Conservation (phyloP, 2,113 vertebrate species). For the Marmota monax region DNA sequence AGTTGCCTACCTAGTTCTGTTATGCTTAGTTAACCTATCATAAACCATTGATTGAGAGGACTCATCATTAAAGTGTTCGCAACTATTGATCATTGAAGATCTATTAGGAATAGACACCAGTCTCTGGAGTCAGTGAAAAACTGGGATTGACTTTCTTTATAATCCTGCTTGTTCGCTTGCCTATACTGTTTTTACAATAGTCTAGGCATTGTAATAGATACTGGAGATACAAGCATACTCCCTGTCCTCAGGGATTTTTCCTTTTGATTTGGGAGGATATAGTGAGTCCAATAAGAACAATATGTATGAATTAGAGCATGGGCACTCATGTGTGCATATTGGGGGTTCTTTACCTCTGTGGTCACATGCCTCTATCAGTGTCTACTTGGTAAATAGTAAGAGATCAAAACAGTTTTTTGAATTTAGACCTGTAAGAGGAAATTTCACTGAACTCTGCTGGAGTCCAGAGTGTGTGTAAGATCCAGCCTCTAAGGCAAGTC, state of each 20-base stretch:
- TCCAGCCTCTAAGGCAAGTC: background rate
- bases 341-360: background rate
- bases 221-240: background rate
- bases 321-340: background rate
- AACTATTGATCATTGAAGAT: constrained; percentile 39
- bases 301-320: background rate
- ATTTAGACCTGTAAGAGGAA: background rate
- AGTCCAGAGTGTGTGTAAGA: background rate
- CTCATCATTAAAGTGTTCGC: constrained; percentile 45
- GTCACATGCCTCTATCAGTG: background rate
- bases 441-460: background rate
- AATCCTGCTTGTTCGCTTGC: constrained; percentile 7
- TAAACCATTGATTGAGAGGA: constrained; percentile 39
- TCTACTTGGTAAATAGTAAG: constrained; percentile 19
- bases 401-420: background rate
- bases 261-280: background rate
- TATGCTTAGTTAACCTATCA: constrained; percentile 60
- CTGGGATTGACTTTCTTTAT: background rate
- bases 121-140: constrained; percentile 41
- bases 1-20: constrained; percentile 41
- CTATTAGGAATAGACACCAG: constrained; percentile 19
- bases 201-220: background rate
- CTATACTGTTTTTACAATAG: background rate
- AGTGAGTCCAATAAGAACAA: background rate
- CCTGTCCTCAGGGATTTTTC: background rate